Evolutionary conservation across 1,140 invertebrate species (phyloP).

Genomic region (Zaprionus vittiger): DNA sequence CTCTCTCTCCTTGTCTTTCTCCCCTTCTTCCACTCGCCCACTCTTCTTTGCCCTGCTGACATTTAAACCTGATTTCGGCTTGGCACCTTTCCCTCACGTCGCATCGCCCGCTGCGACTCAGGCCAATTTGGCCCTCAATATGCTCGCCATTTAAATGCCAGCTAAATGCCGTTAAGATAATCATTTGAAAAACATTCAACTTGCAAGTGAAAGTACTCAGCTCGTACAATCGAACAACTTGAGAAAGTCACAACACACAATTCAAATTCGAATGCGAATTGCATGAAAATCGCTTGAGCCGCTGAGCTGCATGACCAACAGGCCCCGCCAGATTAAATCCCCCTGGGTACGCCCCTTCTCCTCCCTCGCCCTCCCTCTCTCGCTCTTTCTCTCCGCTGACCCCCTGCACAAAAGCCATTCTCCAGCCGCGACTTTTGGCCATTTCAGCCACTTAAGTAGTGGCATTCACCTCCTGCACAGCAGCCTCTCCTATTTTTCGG

Average conservation of each 20-base stretch:
- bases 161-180: conserved; percentile 61
- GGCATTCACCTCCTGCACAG: conserved; percentile 67
- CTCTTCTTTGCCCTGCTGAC: conserved; percentile 29
- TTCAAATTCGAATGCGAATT: conserved; percentile 52
- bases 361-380: neutral
- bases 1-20: neutral
- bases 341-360: neutral
- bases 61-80: conserved; percentile 29
- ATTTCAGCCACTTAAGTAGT: conserved; percentile 70
- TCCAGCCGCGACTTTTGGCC: conserved; percentile 44
- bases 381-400: conserved; percentile 24
- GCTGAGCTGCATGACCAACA: conserved; percentile 23
- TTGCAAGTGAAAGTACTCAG: conserved; percentile 70
- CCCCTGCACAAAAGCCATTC: conserved; percentile 34
- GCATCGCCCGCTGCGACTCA: neutral
- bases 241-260: conserved; percentile 70
- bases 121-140: conserved; percentile 34
- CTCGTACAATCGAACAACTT: conserved; percentile 59
- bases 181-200: conserved; percentile 56
- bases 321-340: neutral
- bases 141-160: conserved; percentile 68
- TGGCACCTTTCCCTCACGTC: conserved; percentile 46
- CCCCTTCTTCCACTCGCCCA: neutral
- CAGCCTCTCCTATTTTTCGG: conserved; percentile 26
- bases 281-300: conserved; percentile 45